Evolutionary conservation across 2,113 vertebrate species (phyloP).

Genomic region (Pandion haliaetus): DNA sequence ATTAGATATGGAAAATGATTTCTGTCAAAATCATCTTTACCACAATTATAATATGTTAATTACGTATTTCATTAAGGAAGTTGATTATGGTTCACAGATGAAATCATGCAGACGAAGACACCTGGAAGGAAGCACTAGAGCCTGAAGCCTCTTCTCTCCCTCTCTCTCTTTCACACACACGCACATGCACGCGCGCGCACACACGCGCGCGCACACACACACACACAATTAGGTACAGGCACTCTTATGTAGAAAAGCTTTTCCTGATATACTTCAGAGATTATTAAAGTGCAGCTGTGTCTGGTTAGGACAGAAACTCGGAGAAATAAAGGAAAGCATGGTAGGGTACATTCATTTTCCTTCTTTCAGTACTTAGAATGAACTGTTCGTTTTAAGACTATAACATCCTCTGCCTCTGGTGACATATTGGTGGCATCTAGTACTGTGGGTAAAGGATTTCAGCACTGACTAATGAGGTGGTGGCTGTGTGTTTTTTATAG

Average conservation of each 20-base stretch:
- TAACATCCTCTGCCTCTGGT: constrained; percentile 3
- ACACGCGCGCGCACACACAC: background rate
- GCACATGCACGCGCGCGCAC: background rate
- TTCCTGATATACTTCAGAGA: background rate
- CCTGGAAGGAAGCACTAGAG: constrained; percentile 90
- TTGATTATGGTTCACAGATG: constrained; percentile 98
- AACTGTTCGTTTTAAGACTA: background rate
- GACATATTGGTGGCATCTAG: constrained; percentile 53
- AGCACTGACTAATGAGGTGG: background rate
- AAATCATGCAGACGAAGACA: constrained; percentile 92
- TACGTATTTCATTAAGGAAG: constrained; percentile 99
- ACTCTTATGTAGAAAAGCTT: background rate
- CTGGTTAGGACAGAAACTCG: background rate
- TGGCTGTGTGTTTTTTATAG: background rate
- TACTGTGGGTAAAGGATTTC: constrained; percentile 6
- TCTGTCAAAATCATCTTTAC: constrained; percentile 99
- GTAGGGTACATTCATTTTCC: background rate
- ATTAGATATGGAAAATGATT: constrained; percentile 99
- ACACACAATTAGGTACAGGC: background rate
- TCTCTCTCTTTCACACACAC: background rate
- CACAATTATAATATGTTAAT: constrained; percentile 99
- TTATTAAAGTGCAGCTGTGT: constrained; percentile 31
- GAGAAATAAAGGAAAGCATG: background rate
- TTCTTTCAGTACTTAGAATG: constrained; percentile 1
- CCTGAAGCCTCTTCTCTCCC: constrained; percentile 73